Conservation (phyloP, 2,888 invertebrate species). For the Diaprepes abbreviatus region DNA sequence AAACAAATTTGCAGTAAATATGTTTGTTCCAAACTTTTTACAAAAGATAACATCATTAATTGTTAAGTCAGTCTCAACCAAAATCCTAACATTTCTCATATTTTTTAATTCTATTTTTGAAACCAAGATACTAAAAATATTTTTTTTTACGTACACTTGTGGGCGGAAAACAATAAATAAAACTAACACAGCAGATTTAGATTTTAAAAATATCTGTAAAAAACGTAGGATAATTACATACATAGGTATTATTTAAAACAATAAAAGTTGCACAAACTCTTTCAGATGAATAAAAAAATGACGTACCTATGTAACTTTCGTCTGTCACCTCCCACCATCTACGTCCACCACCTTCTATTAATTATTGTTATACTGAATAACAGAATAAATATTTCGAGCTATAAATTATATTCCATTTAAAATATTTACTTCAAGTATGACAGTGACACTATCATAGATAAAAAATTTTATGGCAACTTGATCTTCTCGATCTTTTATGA, state of each 20-base stretch:
- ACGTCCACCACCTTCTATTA: not conserved
- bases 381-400: slow-evolving; percentile 11
- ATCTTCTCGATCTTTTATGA: slow-evolving; percentile 7
- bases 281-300: not conserved
- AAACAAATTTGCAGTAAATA: too few species aligned
- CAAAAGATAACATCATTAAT: too few species aligned
- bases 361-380: not conserved
- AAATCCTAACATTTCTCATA: too few species aligned
- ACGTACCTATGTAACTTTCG: slow-evolving; percentile 10
- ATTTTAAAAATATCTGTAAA: too few species aligned
- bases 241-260: too few species aligned
- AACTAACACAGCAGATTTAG: too few species aligned
- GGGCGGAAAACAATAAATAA: too few species aligned
- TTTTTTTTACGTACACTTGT: too few species aligned
- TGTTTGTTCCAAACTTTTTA: too few species aligned
- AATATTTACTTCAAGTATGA: slow-evolving; percentile 14
- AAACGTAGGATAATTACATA: not conserved
- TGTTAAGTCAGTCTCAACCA: too few species aligned
- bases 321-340: not conserved
- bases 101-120: too few species aligned
- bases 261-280: not conserved
- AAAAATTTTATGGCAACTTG: slow-evolving; percentile 17
- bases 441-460: slow-evolving; percentile 19
- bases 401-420: slow-evolving; percentile 15
- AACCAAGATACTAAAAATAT: too few species aligned